phyloP scores from a whole-genome alignment of 2,888 invertebrate genomes.

The Eledona agricola region DNA sequence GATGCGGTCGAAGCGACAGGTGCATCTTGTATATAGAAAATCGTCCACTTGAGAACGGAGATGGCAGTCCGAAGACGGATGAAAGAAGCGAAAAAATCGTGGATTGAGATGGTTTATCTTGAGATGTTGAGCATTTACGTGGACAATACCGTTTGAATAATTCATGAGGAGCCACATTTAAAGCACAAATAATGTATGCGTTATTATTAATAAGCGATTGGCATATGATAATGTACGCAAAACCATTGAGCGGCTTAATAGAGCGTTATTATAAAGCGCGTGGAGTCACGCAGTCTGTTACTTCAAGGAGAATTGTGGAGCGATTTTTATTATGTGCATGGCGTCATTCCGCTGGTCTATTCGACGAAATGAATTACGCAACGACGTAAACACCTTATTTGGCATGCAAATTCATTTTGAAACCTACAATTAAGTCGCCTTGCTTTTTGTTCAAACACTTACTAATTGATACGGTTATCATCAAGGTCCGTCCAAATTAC shows the following conservation, averaged over 20 bases:
- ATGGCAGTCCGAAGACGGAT: not conserved
- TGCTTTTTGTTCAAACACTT: conserved; percentile 42
- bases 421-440: conserved; percentile 49
- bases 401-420: conserved; percentile 48
- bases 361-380: conserved; percentile 23
- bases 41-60: conserved; percentile 49
- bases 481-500: conserved; percentile 43
- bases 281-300: conserved; percentile 41
- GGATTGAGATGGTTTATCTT: conserved; percentile 1
- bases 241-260: conserved; percentile 32
- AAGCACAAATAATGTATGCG: conserved; percentile 33
- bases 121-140: not conserved
- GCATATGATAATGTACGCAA: conserved; percentile 30
- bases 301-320: conserved; percentile 28
- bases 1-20: conserved; percentile 58
- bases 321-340: conserved; percentile 41
- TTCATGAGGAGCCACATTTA: conserved; percentile 26
- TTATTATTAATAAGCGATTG: conserved; percentile 34
- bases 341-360: conserved; percentile 18
- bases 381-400: conserved; percentile 39
- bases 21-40: conserved; percentile 48
- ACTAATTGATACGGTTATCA: conserved; percentile 48
- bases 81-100: not conserved
- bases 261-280: conserved; percentile 36
- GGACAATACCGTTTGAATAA: conserved; percentile 25